A percentile compares a stretch with the other conserved stretches of the same genome.
Conservation (phyloP, 2,797 vertebrate genomes). For the Antennarius maculatus region DNA sequence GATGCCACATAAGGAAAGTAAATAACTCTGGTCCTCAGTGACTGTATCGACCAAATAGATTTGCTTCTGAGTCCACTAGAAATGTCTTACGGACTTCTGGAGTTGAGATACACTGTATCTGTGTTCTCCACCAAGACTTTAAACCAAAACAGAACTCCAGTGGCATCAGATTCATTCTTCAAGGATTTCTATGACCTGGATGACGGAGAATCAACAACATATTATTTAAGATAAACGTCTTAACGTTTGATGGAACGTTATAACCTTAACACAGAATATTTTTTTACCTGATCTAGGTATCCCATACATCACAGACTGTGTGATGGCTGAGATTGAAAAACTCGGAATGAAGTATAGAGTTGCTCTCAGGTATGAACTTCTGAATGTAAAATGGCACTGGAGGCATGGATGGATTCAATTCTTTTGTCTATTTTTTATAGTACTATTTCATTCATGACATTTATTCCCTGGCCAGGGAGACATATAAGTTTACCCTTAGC, state of each 20-base stretch:
- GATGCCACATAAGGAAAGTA: too few relatives aligned
- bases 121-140: too few relatives aligned
- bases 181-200: too few relatives aligned
- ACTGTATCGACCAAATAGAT: too few relatives aligned
- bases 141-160: too few relatives aligned
- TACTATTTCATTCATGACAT: background rate
- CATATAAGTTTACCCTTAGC: too few relatives aligned
- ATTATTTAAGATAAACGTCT: background rate
- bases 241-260: background rate
- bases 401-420: background rate
- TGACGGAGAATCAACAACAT: too few relatives aligned
- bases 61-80: too few relatives aligned
- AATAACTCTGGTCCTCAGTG: too few relatives aligned
- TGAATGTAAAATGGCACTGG: background rate
- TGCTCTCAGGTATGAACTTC: conserved; percentile 86
- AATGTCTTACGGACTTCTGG: too few relatives aligned
- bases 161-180: too few relatives aligned
- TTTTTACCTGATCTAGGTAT: conserved; percentile 83
- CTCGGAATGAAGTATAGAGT: conserved; percentile 97
- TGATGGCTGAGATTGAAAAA: conserved; percentile 99
- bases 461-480: background rate
- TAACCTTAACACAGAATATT: background rate
- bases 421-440: background rate
- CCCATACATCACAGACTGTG: conserved; percentile 97
- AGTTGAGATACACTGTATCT: too few relatives aligned